These are phyloP conservation scores for Ptilodon capucinus DNA, from an alignment of 2,888 invertebrate species.

Conservation along the genomic window DNA sequence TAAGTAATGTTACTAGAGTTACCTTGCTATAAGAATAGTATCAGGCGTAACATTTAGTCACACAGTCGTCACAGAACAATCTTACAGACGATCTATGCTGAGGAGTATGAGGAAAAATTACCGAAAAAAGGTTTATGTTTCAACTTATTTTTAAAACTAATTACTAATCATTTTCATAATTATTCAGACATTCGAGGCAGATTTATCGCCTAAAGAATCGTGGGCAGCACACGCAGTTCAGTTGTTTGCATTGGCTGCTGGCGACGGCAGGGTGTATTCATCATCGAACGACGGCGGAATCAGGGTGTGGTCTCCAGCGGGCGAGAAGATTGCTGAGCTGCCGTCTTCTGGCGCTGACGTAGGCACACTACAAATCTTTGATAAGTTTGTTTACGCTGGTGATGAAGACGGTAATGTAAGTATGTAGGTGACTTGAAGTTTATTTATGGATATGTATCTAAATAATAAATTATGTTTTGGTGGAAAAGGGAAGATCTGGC, in stretches of 20 bases:
- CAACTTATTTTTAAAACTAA: neutral
- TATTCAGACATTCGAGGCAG: constrained; percentile 55
- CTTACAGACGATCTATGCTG: too few species aligned
- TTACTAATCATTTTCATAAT: neutral
- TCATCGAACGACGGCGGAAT: constrained; percentile 85
- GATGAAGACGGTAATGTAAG: constrained; percentile 85
- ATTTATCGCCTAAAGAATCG: constrained; percentile 48
- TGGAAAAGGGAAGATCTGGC: too few species aligned
- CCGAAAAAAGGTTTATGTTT: too few species aligned
- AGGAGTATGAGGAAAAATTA: too few species aligned
- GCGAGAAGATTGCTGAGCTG: constrained; percentile 60
- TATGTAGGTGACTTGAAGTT: neutral
- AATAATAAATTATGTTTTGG: too few species aligned
- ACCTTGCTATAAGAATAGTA: neutral
- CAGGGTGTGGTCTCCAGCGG: constrained; percentile 77
- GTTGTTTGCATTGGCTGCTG: constrained; percentile 82
- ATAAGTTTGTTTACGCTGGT: constrained; percentile 80
- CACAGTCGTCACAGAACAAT: too few species aligned
- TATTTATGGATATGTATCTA: too few species aligned
- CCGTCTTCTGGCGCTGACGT: constrained; percentile 68
- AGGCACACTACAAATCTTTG: constrained; percentile 52
- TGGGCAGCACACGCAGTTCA: constrained; percentile 84
- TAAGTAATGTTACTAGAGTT: too few species aligned
- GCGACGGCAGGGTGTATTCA: constrained; percentile 78
- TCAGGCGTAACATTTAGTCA: neutral